Evolutionary conservation across 64 coral and sea anemone genomes (phyloP).

Genomic region (Cladopsammia gracilis): DNA sequence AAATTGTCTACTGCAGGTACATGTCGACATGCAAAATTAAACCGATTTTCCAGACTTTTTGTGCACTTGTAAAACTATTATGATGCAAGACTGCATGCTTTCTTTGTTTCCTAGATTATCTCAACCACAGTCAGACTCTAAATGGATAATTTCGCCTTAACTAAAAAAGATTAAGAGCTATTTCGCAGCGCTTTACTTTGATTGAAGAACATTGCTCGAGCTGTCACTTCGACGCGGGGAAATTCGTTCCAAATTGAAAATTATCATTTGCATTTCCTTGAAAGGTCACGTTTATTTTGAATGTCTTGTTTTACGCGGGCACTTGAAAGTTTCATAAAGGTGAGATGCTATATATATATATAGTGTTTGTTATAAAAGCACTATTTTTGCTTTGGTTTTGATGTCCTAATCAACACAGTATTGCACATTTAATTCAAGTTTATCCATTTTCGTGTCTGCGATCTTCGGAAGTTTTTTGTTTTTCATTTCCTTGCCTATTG

Average conservation of each 20-base stretch:
- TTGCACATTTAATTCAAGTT: neutral
- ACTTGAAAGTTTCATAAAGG: neutral
- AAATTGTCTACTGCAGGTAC: too few relatives aligned
- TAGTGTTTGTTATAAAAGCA: neutral
- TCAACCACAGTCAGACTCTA: neutral
- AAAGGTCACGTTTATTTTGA: neutral
- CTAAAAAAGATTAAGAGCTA: constrained; percentile 39
- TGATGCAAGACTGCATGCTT: neutral
- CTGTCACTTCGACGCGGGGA: too few relatives aligned
- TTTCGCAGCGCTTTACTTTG: neutral
- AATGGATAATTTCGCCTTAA: constrained; percentile 43
- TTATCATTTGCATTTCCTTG: too few relatives aligned
- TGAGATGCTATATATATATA: neutral
- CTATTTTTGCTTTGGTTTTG: neutral
- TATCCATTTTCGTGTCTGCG: neutral
- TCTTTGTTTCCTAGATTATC: constrained; percentile 26
- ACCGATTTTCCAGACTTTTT: constrained; percentile 4
- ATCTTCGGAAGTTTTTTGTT: neutral
- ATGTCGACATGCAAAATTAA: neutral
- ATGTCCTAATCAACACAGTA: neutral
- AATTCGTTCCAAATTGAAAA: too few relatives aligned
- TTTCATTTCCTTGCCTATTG: neutral
- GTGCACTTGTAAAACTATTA: neutral
- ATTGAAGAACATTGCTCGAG: too few relatives aligned
- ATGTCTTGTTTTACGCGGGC: neutral